Evolutionary conservation across 1,140 invertebrate genomes (phyloP).

Genomic region (Diabrotica virgifera): DNA sequence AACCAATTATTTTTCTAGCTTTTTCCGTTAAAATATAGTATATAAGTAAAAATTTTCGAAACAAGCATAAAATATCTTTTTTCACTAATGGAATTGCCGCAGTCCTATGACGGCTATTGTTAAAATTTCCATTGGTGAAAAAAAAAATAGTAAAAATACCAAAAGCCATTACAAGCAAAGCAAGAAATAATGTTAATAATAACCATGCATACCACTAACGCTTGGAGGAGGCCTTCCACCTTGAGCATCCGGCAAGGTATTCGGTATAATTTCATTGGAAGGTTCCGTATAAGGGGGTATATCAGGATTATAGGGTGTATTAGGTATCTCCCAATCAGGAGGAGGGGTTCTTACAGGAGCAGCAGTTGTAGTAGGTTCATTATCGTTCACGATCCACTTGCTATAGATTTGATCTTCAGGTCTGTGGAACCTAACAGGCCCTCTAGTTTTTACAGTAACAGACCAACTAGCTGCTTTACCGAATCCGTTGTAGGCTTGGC

Average conservation of each 20-base stretch:
- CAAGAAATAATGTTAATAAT: background rate
- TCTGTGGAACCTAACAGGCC: slow-evolving; percentile 55
- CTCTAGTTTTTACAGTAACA: slow-evolving; percentile 66
- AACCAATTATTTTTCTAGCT: too few species aligned
- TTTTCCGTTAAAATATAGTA: too few species aligned
- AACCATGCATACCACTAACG: slow-evolving; percentile 20
- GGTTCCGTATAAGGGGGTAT: slow-evolving; percentile 31
- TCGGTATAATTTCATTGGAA: slow-evolving; percentile 27
- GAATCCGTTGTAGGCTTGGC: slow-evolving; percentile 81
- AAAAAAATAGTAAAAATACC: too few species aligned
- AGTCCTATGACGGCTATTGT: too few species aligned
- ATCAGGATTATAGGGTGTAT: slow-evolving; percentile 12
- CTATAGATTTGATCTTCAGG: slow-evolving; percentile 53
- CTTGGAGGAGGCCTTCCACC: slow-evolving; percentile 6
- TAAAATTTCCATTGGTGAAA: too few species aligned
- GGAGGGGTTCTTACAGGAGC: background rate
- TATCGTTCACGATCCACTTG: slow-evolving; percentile 54
- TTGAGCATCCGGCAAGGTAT: slow-evolving; percentile 7
- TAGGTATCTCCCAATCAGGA: background rate
- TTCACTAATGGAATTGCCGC: too few species aligned
- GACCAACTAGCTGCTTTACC: slow-evolving; percentile 74
- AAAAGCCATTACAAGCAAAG: background rate
- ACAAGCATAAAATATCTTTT: too few species aligned
- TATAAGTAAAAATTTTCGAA: too few species aligned
- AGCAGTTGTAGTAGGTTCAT: slow-evolving; percentile 9